Evolutionary conservation across 1,140 invertebrate genomes (phyloP), one percentile per base, ranked within the genome.

Genomic region (Vollenhovia emeryi): DNA sequence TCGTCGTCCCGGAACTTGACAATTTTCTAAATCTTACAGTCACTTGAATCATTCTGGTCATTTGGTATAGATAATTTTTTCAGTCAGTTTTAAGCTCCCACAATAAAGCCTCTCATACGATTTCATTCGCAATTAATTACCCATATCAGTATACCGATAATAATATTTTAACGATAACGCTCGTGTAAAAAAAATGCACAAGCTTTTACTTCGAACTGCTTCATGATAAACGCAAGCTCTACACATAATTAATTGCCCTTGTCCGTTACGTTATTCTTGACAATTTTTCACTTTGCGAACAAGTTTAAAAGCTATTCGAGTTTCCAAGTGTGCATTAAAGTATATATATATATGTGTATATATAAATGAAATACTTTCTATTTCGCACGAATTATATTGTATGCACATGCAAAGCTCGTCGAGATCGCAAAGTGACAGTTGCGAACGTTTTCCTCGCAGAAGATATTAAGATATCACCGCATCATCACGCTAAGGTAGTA

Each of bases 401-500:
- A 21, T 18, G 21, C 7, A 33, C 21, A 21, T 15, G 36, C 6
- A 18, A 30, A 45, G 7, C 15, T 55, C 27, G 8, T 13, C n/a
- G 3, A 50, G 66, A 15, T 73, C 9, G 21, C 27, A 33, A 7
- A 50, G 30, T 57, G 27, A 74, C 27, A n/a, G 24, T 48, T 48
- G 18, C 27, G 57, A 40, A 7, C 30, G n/a, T 82, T 43, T 43
- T 24, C 4, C 7, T 50, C 43, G 66, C 8, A 27, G 18, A 8
- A 66, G 50, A 73, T 40, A 57, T 71, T 57, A 59, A 82, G 50
- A 52, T 45, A 64, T 75, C 43, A 36, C n/a, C n/a, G 52, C 43
- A 57, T 52, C 55, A 76, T 7, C 55, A 30, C n/a, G 75, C 27
- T 36, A 40, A 69, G 24, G 9, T 27, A 60, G 62, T 62, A 76